Evolutionary conservation across 2,797 vertebrate genomes (phyloP).

Genomic region (Anniella stebbinsi): DNA sequence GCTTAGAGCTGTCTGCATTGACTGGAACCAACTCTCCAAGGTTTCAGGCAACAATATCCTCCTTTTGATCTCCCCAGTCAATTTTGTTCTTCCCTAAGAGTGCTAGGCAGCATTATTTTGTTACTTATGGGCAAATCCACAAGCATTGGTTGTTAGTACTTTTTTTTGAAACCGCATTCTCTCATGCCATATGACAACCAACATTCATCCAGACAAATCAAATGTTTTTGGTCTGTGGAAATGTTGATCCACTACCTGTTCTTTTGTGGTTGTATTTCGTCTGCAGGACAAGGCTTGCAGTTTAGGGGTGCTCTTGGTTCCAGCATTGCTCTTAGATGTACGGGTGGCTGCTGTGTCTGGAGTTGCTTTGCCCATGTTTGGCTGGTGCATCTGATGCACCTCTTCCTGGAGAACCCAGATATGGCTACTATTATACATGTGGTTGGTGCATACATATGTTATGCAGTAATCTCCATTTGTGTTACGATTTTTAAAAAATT

Average conservation of each 20-base stretch:
- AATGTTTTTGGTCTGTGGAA: not conserved
- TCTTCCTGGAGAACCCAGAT: not conserved
- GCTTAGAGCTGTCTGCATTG: not conserved
- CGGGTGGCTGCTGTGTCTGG: not conserved
- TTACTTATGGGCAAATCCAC: not conserved
- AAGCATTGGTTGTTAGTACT: not conserved
- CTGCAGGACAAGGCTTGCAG: not conserved
- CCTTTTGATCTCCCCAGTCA: not conserved
- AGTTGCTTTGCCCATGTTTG: not conserved
- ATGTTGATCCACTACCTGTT: not conserved
- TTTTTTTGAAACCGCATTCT: not conserved
- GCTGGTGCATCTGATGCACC: not conserved
- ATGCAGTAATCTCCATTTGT: too few species aligned
- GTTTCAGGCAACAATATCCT: not conserved
- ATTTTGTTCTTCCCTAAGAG: not conserved
- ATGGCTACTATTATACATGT: not conserved
- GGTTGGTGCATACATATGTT: too few species aligned
- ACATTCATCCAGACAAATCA: not conserved
- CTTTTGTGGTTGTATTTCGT: not conserved
- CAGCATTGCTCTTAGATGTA: not conserved
- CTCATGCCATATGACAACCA: not conserved
- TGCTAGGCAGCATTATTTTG: not conserved
- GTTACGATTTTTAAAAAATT: too few species aligned
- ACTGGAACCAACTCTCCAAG: not conserved
- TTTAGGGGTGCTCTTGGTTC: not conserved